Base-by-base conservation (phyloP, 2,888 invertebrate genomes). In the Temnothorax unifasciatus region DNA sequence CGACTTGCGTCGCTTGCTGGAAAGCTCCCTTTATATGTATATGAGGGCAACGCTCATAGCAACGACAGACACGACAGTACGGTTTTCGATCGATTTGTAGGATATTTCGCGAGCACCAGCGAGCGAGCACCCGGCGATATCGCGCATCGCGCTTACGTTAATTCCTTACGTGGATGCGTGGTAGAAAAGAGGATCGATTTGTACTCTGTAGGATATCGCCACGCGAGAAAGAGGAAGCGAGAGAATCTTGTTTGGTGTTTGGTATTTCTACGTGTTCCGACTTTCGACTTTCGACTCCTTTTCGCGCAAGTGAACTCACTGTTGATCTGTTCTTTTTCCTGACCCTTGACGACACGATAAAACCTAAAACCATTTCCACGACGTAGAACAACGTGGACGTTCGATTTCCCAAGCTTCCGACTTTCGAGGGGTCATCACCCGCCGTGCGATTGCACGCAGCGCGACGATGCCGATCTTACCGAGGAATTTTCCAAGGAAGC, bases 171-270 rank as follows among this genome's bases (percentile, higher is more conserved):
- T 29, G 29, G 38, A 8, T 2, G 29, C 29, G 29, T 29, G 29
- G 38, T 8, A 41, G 8, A 41, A 8, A 3, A 44, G 13, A 44
- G 3, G 82, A 88, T 88, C 88, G 88, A 88, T 88, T 54, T 68
- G 79, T 63, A 50, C 61, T 88, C 47, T 68, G 79, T 69, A 41
- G 64, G 66, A 64, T 82, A 82, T 79, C 68, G 63, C 71, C 29
- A 29, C 29, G 29, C 29, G 81, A 88, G 85, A 87, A 81, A 76
- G 84, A 54, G 11, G 85, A 69, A 83, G 82, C 66, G 25, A 79
- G 64, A 41, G 82, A 68, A 79, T 82, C 54, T 71, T 34, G 52
- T 6, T 9, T 41, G 8, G 41, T 38, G 41, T 41, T 71, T 50
- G 57, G 52, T 77, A 57, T 57, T 75, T 61, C 29, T 18, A 54